Evolutionary conservation across 1,140 invertebrate genomes (phyloP), one percentile per base, ranked within the genome.

Genomic region (Ceratina japonica): DNA sequence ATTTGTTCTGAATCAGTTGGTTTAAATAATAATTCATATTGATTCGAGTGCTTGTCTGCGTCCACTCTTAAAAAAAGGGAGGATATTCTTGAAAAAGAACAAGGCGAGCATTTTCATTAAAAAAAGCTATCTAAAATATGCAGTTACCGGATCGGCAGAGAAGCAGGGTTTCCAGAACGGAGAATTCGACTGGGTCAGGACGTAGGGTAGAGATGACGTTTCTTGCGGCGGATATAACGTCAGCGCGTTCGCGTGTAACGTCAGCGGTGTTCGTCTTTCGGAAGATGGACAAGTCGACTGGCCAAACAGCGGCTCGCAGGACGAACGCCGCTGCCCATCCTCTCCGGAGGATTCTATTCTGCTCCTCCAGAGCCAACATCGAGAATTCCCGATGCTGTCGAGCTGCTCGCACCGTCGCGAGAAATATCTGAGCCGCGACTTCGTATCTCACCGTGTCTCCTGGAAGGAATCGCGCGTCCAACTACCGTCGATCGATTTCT

Each of bases 241-340:
- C 75, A 10, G 3, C 89, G 80, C n/a, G 77, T 70, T 16, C 65
- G 72, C 76, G 24, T 44, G 80, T 81, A 8, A 37, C 31, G n/a
- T 37, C 52, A 18, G 31, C 58, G 73, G 18, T 52, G 72, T 61
- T 70, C 31, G 61, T 75, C 0, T 70, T 75, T 56, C 86, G 87
- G 73, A 92, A 90, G 31, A 88, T 85, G 15, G 87, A 86, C 0
- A 94, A 87, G 70, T 94, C 93, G 12, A 94, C 75, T 0, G 94
- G 93, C 94, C 94, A 96, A 76, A 94, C 93, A 1, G 95, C 93
- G 2, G 94, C 94, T 49, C 90, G 91, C 10, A 95, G 86, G 54
- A 95, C 87, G 74, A 95, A 95, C 37, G 94, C 91, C 63, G 94
- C 93, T 31, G 92, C 90, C 94, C 95, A 95, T n/a, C 93, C 92